These are phyloP conservation scores for Stigmatopora argus DNA, from an alignment of 2,113 vertebrate species.

Conservation along the genomic window DNA sequence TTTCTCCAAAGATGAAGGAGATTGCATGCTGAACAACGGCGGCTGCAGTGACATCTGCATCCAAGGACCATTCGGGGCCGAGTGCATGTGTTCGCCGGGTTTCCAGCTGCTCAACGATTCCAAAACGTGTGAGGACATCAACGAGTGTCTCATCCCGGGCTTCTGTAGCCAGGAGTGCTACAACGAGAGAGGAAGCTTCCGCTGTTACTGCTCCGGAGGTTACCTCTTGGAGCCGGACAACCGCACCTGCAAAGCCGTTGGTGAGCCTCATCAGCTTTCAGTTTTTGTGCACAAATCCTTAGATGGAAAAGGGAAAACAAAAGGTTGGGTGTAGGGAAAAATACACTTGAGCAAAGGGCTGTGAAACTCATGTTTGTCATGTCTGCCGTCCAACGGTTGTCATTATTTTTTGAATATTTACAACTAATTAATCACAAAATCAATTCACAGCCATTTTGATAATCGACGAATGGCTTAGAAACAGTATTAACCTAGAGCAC, in stretches of 20 bases:
- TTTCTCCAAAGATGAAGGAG: conserved; percentile 53
- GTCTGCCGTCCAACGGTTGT: no score
- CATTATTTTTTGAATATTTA: no score
- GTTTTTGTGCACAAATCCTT: no score
- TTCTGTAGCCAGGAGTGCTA: conserved; percentile 68
- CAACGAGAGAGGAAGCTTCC: conserved; percentile 65
- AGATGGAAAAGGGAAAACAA: no score
- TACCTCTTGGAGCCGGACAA: conserved; percentile 61
- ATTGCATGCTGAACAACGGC: conserved; percentile 60
- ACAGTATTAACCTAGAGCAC: no score
- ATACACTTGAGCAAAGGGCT: no score
- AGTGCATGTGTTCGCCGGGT: conserved; percentile 61
- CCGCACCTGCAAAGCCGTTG: conserved; percentile 61
- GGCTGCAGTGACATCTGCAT: conserved; percentile 61
- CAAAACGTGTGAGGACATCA: conserved; percentile 67
- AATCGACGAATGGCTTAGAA: no score
- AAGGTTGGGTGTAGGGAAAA: no score
- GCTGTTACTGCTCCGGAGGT: conserved; percentile 64
- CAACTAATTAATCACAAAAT: no score
- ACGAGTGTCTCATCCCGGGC: conserved; percentile 66
- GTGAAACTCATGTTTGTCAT: no score
- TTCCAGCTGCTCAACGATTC: conserved; percentile 65
- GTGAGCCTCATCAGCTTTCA: conserved; percentile 20
- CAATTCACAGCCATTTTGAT: no score
- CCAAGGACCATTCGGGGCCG: conserved; percentile 65